Percentiles rank a stretch among this genome's conserved stretches.
These are phyloP conservation scores for Papilio polyxenes DNA, from an alignment of 1,140 invertebrate species.

Conservation along the genomic window DNA sequence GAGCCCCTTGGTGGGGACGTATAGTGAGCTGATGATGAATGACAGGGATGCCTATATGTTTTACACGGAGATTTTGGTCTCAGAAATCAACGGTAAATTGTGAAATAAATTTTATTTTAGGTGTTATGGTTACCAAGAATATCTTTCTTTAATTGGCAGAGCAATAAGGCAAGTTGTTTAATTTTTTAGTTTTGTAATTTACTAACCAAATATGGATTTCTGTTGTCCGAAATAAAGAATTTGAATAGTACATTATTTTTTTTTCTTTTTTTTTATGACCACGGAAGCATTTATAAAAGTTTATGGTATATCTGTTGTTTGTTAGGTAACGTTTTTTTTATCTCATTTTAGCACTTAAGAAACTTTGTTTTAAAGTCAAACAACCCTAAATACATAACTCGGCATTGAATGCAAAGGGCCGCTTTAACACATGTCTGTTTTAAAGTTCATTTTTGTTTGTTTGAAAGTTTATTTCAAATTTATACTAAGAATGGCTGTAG, in stretches of 20 bases:
- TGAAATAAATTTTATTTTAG: no score
- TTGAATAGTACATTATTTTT: no score
- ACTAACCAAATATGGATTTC: no score
- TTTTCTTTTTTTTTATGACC: not conserved
- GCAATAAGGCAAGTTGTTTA: not conserved
- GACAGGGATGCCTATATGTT: no score
- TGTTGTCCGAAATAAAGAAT: no score
- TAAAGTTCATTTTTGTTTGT: constrained; percentile 6
- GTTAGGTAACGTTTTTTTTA: not conserved
- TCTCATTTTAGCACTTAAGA: constrained; percentile 10
- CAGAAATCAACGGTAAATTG: no score
- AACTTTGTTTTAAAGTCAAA: constrained; percentile 32
- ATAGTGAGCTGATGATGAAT: no score
- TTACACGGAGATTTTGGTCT: no score
- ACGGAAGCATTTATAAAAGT: not conserved
- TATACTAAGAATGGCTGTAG: not conserved
- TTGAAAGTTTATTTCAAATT: constrained; percentile 4
- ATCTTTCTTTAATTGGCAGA: no score
- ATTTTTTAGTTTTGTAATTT: no score
- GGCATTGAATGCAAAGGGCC: constrained; percentile 12
- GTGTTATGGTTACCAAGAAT: no score
- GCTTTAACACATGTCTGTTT: not conserved
- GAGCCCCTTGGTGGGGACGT: no score
- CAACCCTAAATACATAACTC: constrained; percentile 26
- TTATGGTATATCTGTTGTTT: not conserved